Evolutionary conservation across 64 coral and sea anemone genomes (phyloP), one percentile per base, ranked within the genome.

Genomic region (Pachyseris speciosa): DNA sequence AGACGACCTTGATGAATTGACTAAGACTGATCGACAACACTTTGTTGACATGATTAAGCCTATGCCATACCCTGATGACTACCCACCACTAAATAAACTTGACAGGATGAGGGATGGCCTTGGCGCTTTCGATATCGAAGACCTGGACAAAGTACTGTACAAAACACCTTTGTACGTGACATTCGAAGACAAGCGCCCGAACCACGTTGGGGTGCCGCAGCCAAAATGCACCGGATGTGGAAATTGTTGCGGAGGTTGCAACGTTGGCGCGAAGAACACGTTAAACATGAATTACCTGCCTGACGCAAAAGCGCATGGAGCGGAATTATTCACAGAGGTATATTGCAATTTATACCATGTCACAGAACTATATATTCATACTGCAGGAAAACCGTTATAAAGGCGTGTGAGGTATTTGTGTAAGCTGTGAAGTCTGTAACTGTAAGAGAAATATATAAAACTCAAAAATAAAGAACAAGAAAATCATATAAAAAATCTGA

Each of bases 201-300:
- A 92, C 63, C 90, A 92, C 69, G 90, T 92, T 28, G 90, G 90
- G 9, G 70, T 92, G 4, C 90, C 90, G 10, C 80, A 92, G 27
- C 90, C 81, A 9, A 74, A 74, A 75, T 92, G 90, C 47, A 92
- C 67, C 5, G 68, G 28, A 1, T 92, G 90, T 65, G 90, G 90
- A 24, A 92, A 92, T n/a, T 92, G 90, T 26, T 67, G 39, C 72
- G 80, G 69, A 19, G 90, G 90, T 9, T 92, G 90, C 20, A 92
- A 92, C 57, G 90, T 92, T 0, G 90, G 90, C 2, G 69, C 90
- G 5, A 92, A 92, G 27, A 92, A 92, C 52, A 92, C 90, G 38
- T 59, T 92, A 6, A 92, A 85, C 37, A 86, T 92, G 80, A 92
- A 92, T 34, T 92, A 92, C 44, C 52, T 92, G 26, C 79, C 90